Evolutionary conservation across 2,797 vertebrate species (phyloP), one percentile per base, ranked within the genome.

Genomic region (Aythya fuligula): DNA sequence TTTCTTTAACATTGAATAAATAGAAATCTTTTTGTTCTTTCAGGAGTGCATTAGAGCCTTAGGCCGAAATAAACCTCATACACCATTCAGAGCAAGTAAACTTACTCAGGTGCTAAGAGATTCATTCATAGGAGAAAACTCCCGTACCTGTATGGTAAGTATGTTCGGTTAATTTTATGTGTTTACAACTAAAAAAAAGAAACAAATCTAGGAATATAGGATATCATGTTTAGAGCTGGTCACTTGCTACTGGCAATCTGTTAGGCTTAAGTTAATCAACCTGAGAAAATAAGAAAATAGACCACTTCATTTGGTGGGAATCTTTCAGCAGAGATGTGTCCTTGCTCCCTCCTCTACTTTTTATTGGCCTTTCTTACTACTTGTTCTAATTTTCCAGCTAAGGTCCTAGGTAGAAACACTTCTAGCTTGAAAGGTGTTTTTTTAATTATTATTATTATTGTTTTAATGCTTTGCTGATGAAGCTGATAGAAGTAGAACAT

Each of bases 51-150:
- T 99, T 95, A 98, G 99, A 97, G 99, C 99, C 82, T 98, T 99
- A 97, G 99, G 99, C 93, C 98, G 98, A 87, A 99, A 99, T 98
- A 99, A 99, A 97, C 99, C 99, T 82, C 99, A 99, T 88, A 99
- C 99, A 72, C 99, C 99, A 4, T 99, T 99, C 94, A 98, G 99
- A 98, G 99, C 99, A 97, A 99, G 99, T 98, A 99, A 99, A 98
- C 98, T 99, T 87, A 99, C 99, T 81, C 99, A 99, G 97, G 99
- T 99, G 90, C 98, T 99, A 96, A 97, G 99, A 96, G 99, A 99
- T 97, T 99, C 99, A 38, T 99, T 99, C 98, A 99, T 99, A n/a
- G 99, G 99, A 81, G 99, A 99, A 96, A 99, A 99, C 97, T 99
- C 99, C 43, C 98, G 99, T 94, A 99, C 99, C 12, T 99, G 99